These are phyloP conservation scores for Scaptomyza montana DNA, from an alignment of 1,140 invertebrate species.

Conservation along the genomic window DNA sequence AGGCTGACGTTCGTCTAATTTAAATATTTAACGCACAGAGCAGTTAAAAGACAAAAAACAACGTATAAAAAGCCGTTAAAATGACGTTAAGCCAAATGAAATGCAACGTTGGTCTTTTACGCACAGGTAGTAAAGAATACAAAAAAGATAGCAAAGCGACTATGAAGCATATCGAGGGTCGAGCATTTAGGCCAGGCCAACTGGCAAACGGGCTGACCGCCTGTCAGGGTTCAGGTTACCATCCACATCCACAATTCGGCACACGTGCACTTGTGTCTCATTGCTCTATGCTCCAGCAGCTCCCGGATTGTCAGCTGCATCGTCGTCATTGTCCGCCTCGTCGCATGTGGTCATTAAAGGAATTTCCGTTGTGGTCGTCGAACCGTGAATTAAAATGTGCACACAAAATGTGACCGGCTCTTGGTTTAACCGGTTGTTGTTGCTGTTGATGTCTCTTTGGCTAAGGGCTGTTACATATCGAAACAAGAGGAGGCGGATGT, in stretches of 20 bases:
- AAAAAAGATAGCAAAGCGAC: neutral
- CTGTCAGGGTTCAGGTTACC: conserved; percentile 39
- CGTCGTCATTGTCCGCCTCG: conserved; percentile 53
- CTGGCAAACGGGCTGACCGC: conserved; percentile 9
- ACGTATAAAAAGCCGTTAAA: conserved; percentile 35
- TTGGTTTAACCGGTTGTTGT: neutral
- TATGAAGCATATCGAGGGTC: conserved; percentile 13
- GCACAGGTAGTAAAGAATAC: conserved; percentile 6
- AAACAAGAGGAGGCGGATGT: conserved; percentile 4
- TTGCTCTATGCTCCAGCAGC: conserved; percentile 12
- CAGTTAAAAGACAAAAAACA: conserved; percentile 17
- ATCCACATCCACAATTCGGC: neutral
- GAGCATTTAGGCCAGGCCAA: conserved; percentile 39
- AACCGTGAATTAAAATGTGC: conserved; percentile 71
- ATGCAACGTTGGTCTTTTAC: conserved; percentile 45
- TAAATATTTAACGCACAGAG: conserved; percentile 37
- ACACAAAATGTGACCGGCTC: conserved; percentile 38
- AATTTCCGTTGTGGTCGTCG: conserved; percentile 72
- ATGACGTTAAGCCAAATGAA: conserved; percentile 38
- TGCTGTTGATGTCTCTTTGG: neutral
- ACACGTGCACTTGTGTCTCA: conserved; percentile 57
- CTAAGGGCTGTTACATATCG: too few relatives aligned
- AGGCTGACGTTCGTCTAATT: conserved; percentile 18
- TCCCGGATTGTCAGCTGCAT: conserved; percentile 6
- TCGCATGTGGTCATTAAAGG: conserved; percentile 75